Evolutionary conservation across 2,888 invertebrate genomes (phyloP), one percentile per base, ranked within the genome.

Genomic region (Gasteruption jaculator): DNA sequence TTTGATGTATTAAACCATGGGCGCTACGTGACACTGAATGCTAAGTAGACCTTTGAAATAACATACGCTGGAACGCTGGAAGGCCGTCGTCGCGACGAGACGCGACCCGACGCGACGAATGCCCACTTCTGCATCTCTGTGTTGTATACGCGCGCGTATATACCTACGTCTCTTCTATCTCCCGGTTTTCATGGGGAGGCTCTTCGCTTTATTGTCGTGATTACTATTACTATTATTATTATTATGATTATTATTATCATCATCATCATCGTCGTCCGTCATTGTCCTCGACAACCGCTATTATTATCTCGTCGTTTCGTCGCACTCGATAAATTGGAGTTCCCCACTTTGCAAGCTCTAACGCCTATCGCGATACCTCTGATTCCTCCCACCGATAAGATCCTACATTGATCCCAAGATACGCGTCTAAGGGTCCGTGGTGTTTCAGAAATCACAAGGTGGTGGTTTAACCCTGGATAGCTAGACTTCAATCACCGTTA

Each of bases 21-120:
- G 56, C 55, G 56, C 65, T 68, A 67, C 69, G 69, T 70, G 70
- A 70, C 70, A 69, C 65, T 59, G 68, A 68, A 68, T 70, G 63
- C 62, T 66, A 66, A 69, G 65, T 61, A 65, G 66, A 63, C 61
- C 60, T 60, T 61, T 56, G 60, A 61, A 63, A 63, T 54, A 49
- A 56, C 58, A 55, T 58, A 56, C 60, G 58, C 56, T 55, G 51
- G 45, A 49, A 50, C n/a, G n/a, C n/a, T n/a, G n/a, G n/a, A n/a
- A n/a, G n/a, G n/a, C n/a, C n/a, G n/a, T n/a, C n/a, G n/a, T n/a
- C n/a, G n/a, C n/a, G n/a, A 53, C 55, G 43, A 52, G 34, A 49
- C 45, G 53, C 50, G 32, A 52, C 37, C 33, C 40, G 42, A 45
- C n/a, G n/a, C n/a, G n/a, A n/a, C n/a, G n/a, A n/a, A n/a, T n/a